Evolutionary conservation across 2,113 vertebrate species (phyloP).

Genomic region (Hypomesus transpacificus): DNA sequence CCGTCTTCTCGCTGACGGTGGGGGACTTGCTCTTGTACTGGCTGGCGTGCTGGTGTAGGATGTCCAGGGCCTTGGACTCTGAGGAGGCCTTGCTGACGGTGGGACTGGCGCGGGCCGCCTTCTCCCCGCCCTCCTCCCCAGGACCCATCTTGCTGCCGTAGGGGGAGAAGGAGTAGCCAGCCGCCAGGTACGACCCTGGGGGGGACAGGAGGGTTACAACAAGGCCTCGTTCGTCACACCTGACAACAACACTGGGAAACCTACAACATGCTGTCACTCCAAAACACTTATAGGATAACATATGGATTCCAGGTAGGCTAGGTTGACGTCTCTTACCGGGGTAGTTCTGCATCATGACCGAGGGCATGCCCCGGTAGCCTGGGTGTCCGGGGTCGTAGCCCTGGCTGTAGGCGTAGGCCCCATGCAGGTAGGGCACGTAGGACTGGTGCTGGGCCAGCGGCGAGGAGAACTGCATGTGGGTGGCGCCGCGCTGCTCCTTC

Average conservation of each 20-base stretch:
- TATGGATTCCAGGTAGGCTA: not conserved
- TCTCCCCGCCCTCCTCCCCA: conserved; percentile 75
- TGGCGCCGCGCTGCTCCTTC: conserved; percentile 81
- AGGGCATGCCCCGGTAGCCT: conserved; percentile 90
- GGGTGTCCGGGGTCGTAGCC: conserved; percentile 91
- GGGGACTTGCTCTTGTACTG: conserved; percentile 98
- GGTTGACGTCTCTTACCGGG: conserved; percentile 74
- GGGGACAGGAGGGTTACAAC: conserved; percentile 8
- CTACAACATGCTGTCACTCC: not conserved
- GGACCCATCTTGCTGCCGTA: conserved; percentile 83
- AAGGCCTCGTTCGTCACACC: not conserved
- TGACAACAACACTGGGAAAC: no score
- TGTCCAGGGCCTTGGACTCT: conserved; percentile 92
- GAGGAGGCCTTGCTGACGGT: conserved; percentile 80
- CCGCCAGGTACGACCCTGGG: conserved; percentile 87
- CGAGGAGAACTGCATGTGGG: conserved; percentile 89
- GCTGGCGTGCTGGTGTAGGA: conserved; percentile 95
- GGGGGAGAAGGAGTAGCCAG: conserved; percentile 88
- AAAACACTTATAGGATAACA: not conserved
- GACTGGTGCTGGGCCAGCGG: conserved; percentile 89
- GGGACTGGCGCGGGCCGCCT: conserved; percentile 82
- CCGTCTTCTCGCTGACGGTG: conserved; percentile 75
- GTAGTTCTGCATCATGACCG: conserved; percentile 99
- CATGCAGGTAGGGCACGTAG: conserved; percentile 96
- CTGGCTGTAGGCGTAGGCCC: conserved; percentile 88